These are phyloP conservation scores for Neotoxoptera formosana DNA, from an alignment of 1,140 invertebrate genomes.

Conservation along the genomic window DNA sequence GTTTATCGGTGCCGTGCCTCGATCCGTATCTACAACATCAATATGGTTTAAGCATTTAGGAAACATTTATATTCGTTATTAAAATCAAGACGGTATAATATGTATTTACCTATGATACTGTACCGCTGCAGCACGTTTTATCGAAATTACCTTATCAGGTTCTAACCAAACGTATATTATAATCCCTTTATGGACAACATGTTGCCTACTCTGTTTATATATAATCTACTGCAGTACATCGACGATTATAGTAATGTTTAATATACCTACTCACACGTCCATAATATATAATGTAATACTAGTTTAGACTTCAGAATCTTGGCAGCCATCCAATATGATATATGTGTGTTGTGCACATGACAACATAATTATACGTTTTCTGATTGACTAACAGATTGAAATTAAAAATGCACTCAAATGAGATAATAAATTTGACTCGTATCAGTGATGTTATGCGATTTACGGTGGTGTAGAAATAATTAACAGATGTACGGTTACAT, in stretches of 20 bases:
- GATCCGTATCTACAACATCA: neutral
- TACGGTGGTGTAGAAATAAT: neutral
- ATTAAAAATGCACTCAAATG: neutral
- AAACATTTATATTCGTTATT: slow-evolving; percentile 9
- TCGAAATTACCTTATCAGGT: slow-evolving; percentile 6
- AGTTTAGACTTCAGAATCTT: slow-evolving; percentile 25
- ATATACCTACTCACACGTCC: neutral
- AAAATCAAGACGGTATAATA: neutral
- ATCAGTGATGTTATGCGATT: neutral
- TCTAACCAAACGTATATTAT: neutral
- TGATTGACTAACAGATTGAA: neutral
- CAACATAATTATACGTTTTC: slow-evolving; percentile 25
- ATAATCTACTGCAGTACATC: neutral
- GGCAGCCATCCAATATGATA: slow-evolving; percentile 7
- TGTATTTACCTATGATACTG: no score
- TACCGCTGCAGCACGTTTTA: neutral
- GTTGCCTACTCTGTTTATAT: neutral
- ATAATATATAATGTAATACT: neutral
- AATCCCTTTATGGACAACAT: neutral
- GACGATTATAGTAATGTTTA: neutral
- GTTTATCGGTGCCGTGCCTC: neutral
- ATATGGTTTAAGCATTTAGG: neutral
- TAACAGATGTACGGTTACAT: neutral
- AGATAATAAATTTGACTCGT: neutral
- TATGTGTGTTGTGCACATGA: neutral